These are phyloP conservation scores for Hartigia nigra DNA, from an alignment of 2,888 invertebrate species.

Conservation along the genomic window DNA sequence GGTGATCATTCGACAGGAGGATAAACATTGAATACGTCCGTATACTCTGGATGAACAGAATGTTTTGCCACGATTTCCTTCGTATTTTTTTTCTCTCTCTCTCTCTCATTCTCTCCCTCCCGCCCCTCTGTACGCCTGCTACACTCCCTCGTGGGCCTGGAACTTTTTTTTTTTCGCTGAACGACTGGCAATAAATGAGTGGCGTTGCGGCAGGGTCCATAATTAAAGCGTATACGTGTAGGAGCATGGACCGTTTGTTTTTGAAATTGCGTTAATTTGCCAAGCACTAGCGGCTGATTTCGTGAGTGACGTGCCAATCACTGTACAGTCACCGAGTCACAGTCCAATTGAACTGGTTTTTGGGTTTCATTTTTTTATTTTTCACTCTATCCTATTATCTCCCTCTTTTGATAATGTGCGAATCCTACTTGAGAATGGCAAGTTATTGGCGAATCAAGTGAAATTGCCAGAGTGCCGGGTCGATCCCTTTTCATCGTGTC, in stretches of 20 bases:
- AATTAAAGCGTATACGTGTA: constrained; percentile 45
- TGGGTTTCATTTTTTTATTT: background rate
- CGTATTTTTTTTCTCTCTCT: constrained; percentile 27
- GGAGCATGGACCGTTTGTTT: constrained; percentile 52
- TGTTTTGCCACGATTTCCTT: constrained; percentile 28
- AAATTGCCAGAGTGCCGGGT: background rate
- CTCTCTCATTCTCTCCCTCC: background rate
- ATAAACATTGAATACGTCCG: background rate
- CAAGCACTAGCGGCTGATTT: constrained; percentile 57
- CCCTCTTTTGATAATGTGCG: background rate
- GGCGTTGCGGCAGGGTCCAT: constrained; percentile 41
- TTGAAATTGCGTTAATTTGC: constrained; percentile 63
- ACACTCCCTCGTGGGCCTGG: background rate
- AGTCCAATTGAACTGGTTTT: background rate
- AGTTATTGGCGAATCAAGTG: background rate
- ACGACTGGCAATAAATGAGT: constrained; percentile 48
- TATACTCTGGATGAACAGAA: background rate
- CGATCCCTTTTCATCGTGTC: constrained; percentile 15
- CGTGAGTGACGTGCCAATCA: constrained; percentile 62
- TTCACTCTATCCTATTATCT: background rate
- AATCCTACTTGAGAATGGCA: background rate
- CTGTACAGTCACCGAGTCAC: constrained; percentile 55
- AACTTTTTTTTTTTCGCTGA: background rate
- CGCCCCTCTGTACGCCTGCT: no score
- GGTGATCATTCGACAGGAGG: background rate